Evolutionary conservation across 1,140 invertebrate species (phyloP), one percentile per base, ranked within the genome.

Genomic region (Atta cephalotes): DNA sequence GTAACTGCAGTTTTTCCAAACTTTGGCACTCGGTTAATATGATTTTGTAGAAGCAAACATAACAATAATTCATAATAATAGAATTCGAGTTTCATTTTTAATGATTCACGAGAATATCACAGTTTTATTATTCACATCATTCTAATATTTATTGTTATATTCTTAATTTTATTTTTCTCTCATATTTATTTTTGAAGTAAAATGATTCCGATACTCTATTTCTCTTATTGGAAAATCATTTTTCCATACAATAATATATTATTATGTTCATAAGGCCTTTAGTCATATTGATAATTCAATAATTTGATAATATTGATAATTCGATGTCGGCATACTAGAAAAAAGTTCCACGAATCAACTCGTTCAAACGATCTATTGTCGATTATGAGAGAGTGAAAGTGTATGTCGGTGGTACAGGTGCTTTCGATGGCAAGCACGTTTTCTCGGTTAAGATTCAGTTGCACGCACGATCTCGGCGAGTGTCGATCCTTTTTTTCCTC

Each of bases 381-480:
- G 66, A 81, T 89, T 87, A 68, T 70, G 80, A 82, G 88, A 89
- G 89, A 90, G 89, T 90, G 89, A 90, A 90, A 90, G 89, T 90
- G 18, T 58, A 14, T 18, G 76, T 63, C 85, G 62, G 35, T 63
- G 62, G 53, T 70, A 85, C 80, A 85, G 86, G 76, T 90, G 86
- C 74, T 89, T 89, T 77, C 88, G 76, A 89, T 76, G 72, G 63
- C 65, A 80, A 87, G 78, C 85, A 78, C 66, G 71, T 82, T 88
- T 88, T 87, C 87, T 81, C 74, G 79, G 45, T 6, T 66, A 53
- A 66, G 71, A 87, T 71, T 89, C 79, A 63, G 85, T 89, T 21
- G 45, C 84, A 3, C 35, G n/a, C 62, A 39, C 51, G 45, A 68
- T 80, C 56, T 56, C 77, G 53, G 10, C 16, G 31, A 39, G 35